These are phyloP conservation scores for Crotalus horridus DNA, from an alignment of 2,113 vertebrate species.

Conservation along the genomic window DNA sequence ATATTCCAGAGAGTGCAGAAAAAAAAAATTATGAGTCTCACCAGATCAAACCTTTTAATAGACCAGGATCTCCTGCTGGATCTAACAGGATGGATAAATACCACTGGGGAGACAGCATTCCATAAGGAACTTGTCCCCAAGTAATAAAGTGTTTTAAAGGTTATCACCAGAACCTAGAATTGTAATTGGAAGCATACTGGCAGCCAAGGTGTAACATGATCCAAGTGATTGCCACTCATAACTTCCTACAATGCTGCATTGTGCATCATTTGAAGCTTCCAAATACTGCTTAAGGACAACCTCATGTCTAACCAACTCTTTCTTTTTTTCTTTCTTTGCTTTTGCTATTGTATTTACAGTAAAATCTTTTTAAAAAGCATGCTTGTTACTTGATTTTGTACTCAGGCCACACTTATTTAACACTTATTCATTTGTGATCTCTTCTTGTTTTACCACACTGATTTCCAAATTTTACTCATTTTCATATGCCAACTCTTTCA, in stretches of 20 bases:
- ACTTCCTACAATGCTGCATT: background rate
- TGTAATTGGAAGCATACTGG: background rate
- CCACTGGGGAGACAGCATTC: background rate
- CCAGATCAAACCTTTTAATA: background rate
- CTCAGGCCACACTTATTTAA: no score
- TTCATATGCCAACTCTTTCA: background rate
- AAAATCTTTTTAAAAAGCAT: no score
- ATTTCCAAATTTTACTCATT: background rate
- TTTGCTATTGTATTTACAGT: no score
- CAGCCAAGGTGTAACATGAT: background rate
- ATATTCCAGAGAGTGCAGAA: background rate
- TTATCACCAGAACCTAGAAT: background rate
- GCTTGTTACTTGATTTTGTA: no score
- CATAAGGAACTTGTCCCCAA: background rate
- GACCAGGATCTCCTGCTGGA: background rate
- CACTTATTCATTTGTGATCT: no score
- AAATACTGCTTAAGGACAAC: background rate
- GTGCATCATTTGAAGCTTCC: background rate
- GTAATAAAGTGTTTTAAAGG: background rate
- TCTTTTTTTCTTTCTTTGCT: background rate
- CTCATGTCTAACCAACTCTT: background rate
- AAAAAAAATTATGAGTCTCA: background rate
- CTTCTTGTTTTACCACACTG: background rate
- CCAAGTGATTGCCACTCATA: background rate
- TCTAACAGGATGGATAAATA: background rate